These are phyloP conservation scores for Isaurus tuberculatus DNA, from an alignment of 92 coral and sea anemone genomes.

Conservation along the genomic window DNA sequence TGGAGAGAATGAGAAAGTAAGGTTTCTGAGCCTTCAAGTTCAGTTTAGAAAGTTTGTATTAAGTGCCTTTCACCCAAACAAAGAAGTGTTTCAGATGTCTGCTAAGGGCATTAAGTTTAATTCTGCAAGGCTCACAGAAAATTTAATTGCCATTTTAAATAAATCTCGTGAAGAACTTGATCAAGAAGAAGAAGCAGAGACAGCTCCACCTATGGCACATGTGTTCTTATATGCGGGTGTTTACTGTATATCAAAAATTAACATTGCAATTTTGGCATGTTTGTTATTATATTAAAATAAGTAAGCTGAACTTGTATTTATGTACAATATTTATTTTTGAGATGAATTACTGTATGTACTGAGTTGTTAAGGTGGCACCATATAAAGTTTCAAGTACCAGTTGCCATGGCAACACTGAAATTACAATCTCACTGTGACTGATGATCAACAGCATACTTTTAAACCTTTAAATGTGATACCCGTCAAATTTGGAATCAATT, in stretches of 20 bases:
- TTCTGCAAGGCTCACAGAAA: neutral
- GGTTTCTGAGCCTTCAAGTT: slow-evolving; percentile 31
- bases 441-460: neutral
- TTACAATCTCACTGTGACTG: neutral
- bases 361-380: slow-evolving; percentile 7
- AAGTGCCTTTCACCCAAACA: slow-evolving; percentile 30
- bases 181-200: too few relatives aligned
- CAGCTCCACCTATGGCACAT: too few relatives aligned
- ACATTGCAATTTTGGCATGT: neutral
- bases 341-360: neutral
- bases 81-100: slow-evolving; percentile 14
- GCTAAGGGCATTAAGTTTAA: slow-evolving; percentile 24
- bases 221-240: too few relatives aligned
- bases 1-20: neutral
- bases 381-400: neutral
- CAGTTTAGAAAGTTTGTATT: slow-evolving; percentile 30
- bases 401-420: slow-evolving; percentile 20
- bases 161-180: slow-evolving; percentile 13
- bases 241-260: neutral
- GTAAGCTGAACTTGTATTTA: neutral
- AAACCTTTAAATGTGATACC: neutral
- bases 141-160: slow-evolving; percentile 7
- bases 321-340: neutral
- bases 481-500: neutral
- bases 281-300: neutral